A percentile compares a stretch with the other conserved stretches of the same genome.
Conservation (phyloP, 2,797 vertebrate species). For the Clarias fuscus region DNA sequence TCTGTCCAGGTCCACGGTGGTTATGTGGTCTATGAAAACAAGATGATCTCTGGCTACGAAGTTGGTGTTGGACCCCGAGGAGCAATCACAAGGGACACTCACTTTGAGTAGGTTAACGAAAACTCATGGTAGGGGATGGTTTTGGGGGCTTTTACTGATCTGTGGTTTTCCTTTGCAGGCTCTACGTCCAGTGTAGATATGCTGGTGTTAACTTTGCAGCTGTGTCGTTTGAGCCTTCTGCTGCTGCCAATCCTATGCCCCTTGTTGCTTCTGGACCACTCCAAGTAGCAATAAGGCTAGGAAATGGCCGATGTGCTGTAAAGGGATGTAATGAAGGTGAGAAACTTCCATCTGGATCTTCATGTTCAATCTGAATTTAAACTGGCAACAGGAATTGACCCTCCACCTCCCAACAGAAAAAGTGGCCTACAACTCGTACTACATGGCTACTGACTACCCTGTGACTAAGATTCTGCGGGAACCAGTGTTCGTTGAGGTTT, state of each 20-base stretch:
- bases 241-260: constrained; percentile 50
- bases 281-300: constrained; percentile 65
- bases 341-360: neutral
- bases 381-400: neutral
- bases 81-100: constrained; percentile 70
- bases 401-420: neutral
- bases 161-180: constrained; percentile 38
- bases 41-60: constrained; percentile 61
- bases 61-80: constrained; percentile 58
- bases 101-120: constrained; percentile 62
- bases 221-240: constrained; percentile 56
- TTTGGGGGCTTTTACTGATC: neutral
- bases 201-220: constrained; percentile 46
- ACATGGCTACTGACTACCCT: constrained; percentile 27
- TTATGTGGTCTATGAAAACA: constrained; percentile 68
- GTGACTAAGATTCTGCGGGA: constrained; percentile 37
- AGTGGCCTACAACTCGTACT: constrained; percentile 34
- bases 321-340: constrained; percentile 67
- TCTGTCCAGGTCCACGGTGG: constrained; percentile 61
- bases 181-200: constrained; percentile 69
- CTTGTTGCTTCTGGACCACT: constrained; percentile 63
- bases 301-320: constrained; percentile 49
- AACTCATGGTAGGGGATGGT: neutral
- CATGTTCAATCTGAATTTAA: neutral
- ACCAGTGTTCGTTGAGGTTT: constrained; percentile 37